Evolutionary conservation across 2,888 invertebrate genomes (phyloP), one percentile per base, ranked within the genome.

Genomic region (Lymantria monacha): DNA sequence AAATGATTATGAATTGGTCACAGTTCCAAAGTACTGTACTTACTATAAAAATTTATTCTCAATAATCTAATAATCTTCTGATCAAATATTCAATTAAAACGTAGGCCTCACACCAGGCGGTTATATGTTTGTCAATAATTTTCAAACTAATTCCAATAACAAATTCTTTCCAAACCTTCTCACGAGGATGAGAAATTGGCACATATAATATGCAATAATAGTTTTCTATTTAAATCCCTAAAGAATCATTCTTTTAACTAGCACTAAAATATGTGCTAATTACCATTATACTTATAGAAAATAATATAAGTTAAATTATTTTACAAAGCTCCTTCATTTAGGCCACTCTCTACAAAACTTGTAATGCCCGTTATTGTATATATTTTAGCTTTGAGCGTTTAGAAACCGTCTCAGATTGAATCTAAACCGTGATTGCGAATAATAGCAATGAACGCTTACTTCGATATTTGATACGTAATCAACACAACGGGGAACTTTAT

Each of bases 361-460:
- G 42, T 65, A 68, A 65, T 70, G 65, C 58, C 66, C 60, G 70
- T 69, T 67, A 71, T 72, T 72, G 72, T 72, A 59, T 58, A 68
- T 53, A 53, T 50, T 68, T 63, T 65, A 49, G 60, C 66, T 68
- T 43, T 30, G 48, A 65, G 66, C 66, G 61, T 57, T 66, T 63
- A 65, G 63, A 83, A 84, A 73, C 69, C 66, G 66, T 61, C 60
- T 68, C 62, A 76, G 76, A 82, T 83, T 81, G 74, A 81, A 83
- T 83, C 78, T 76, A 59, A 66, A 74, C 72, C 73, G 62, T 72
- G 70, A 77, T 73, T 70, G 72, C 70, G 62, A 78, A 81, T 79
- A 79, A 75, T 74, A 64, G 73, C 58, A 61, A 59, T 59, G 61
- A 59, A 48, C 53, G 46, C 42, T 45, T n/a, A 52, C 54, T 30